These are phyloP conservation scores for Drosophila kuntzei DNA, from an alignment of 2,888 invertebrate species.

Conservation along the genomic window DNA sequence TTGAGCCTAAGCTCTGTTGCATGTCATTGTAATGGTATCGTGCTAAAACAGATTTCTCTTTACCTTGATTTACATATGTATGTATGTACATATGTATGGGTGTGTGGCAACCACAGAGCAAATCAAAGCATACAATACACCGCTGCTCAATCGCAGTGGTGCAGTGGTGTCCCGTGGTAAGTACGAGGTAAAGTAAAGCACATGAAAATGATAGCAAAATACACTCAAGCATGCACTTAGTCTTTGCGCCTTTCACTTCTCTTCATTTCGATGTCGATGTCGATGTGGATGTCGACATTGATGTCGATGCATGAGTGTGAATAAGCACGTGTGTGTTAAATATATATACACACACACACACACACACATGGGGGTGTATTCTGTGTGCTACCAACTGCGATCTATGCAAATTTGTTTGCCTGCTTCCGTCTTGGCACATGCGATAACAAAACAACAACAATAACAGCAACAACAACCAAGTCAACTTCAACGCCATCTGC, in stretches of 20 bases:
- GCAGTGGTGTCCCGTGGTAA: conserved; percentile 5
- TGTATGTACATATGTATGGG: conserved; percentile 20
- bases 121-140: conserved; percentile 53
- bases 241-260: conserved; percentile 71
- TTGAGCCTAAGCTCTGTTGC: conserved; percentile 53
- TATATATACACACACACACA: conserved; percentile 1
- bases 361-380: conserved; percentile 5
- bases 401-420: conserved; percentile 78
- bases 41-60: conserved; percentile 76
- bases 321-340: conserved; percentile 59
- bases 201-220: conserved; percentile 63
- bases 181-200: conserved; percentile 25
- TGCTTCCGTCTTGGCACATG: conserved; percentile 37
- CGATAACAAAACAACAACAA: conserved; percentile 20
- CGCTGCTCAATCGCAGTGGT: conserved; percentile 58
- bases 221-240: conserved; percentile 79
- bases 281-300: conserved; percentile 71
- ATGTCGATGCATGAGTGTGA: conserved; percentile 69
- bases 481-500: not conserved
- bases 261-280: too few relatives aligned
- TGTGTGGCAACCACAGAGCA: conserved; percentile 53
- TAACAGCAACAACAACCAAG: conserved; percentile 32
- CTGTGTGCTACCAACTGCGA: conserved; percentile 70
- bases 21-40: conserved; percentile 76
- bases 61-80: conserved; percentile 78